phyloP scores from a whole-genome alignment of 2,113 vertebrate genomes.

The Seriola quinqueradiata region DNA sequence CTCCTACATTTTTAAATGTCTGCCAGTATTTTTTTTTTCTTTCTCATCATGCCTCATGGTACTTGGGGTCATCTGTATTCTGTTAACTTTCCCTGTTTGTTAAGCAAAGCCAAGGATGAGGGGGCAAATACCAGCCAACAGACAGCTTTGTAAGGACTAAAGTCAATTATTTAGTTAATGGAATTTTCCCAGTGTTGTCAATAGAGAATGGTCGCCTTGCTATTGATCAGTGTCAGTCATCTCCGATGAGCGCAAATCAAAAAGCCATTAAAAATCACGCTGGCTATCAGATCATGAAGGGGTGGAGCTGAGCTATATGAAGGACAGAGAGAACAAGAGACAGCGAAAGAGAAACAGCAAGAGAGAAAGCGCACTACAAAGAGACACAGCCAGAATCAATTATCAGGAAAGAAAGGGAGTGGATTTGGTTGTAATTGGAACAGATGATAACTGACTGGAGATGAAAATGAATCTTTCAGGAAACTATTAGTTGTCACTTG shows the following conservation, averaged over 20 bases:
- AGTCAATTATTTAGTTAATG: slow-evolving; percentile 58
- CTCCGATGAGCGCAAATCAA: slow-evolving; percentile 53
- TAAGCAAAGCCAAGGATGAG: not conserved
- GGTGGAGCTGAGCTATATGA: slow-evolving; percentile 12
- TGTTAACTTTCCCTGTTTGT: not conserved
- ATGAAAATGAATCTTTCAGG: slow-evolving; percentile 31
- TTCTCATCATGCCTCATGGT: not conserved
- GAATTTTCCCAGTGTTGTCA: slow-evolving; percentile 44
- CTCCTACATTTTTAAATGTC: not conserved
- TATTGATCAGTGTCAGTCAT: slow-evolving; percentile 56
- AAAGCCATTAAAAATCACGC: slow-evolving; percentile 59
- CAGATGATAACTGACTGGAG: slow-evolving; percentile 22
- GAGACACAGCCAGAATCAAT: not conserved
- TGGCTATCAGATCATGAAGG: slow-evolving; percentile 30
- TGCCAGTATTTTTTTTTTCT: not conserved
- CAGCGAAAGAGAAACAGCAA: not conserved
- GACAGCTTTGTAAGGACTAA: slow-evolving; percentile 34
- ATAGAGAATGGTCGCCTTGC: slow-evolving; percentile 12
- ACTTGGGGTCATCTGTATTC: not conserved
- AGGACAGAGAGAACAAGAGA: slow-evolving; percentile 11
- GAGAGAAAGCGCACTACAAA: not conserved
- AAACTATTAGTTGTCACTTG: slow-evolving; percentile 19
- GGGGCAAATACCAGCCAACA: slow-evolving; percentile 17
- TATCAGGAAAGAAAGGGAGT: not conserved
- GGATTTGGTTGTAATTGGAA: slow-evolving; percentile 17